Base-by-base conservation (phyloP, 2,797 vertebrate species). In the Ctenopoma kingsleyae region DNA sequence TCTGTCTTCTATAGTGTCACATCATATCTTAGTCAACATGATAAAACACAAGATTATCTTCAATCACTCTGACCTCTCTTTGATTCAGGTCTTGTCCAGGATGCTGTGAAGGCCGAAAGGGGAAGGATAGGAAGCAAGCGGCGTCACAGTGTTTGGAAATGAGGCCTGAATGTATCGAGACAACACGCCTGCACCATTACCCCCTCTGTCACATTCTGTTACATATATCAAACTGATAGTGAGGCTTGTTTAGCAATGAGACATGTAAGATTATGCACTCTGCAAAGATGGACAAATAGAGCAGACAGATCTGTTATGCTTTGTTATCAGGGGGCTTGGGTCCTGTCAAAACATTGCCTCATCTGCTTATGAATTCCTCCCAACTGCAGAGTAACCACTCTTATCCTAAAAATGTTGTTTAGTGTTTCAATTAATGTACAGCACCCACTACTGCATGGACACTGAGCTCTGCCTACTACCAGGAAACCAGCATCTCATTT, bases 221-320 rank as follows among this genome's bases (percentile, higher is more conserved):
- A 83, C 77, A 80, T 77, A 83, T 73, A 78, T 92, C 87, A 84
- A 76, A 84, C 67, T 75, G 75, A 83, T 78, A 52, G 60, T 66
- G 61, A 65, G 59, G 54, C 76, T 78, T 49, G 53, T 83, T 90
- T 84, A 81, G 81, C 85, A 71, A 65, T 76, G 82, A 91, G 90
- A 87, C 87, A 83, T 86, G 89, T 89, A 82, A 77, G 81, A 92
- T 92, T 90, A 91, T 81, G 83, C 87, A 86, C 82, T 83, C 51
- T 16, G 86, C 68, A 72, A 67, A 87, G 84, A 91, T 59, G 80
- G 90, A 91, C 89, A 91, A 92, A 90, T 88, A 84, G 86, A 90
- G 76, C 83, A 71, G 91, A 91, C 92, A 89, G 79, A 86, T 89
- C 62, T 87, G 86, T 87, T 90, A 84, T 87, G 86, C 74, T 79